phyloP scores from a whole-genome alignment of 2,888 invertebrate genomes.

The Ochropacha duplaris region DNA sequence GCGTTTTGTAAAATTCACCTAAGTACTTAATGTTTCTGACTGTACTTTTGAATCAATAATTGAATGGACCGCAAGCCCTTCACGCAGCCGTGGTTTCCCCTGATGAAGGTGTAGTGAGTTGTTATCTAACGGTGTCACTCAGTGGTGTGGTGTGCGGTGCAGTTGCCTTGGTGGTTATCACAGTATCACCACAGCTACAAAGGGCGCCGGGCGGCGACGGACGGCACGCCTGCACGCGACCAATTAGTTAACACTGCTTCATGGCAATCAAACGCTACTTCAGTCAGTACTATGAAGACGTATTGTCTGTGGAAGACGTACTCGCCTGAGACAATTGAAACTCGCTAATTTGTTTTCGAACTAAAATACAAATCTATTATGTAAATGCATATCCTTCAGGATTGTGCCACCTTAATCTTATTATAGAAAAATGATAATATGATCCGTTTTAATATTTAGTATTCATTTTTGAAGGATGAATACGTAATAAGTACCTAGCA shows the following conservation, averaged over 20 bases:
- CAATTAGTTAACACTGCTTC: constrained; percentile 51
- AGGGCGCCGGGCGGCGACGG: constrained; percentile 84
- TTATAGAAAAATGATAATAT: too few species aligned
- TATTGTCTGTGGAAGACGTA: too few species aligned
- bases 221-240: constrained; percentile 89
- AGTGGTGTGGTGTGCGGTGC: constrained; percentile 37
- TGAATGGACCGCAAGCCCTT: constrained; percentile 18
- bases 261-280: constrained; percentile 36
- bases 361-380: neutral
- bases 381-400: too few species aligned
- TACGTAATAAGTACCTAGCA: too few species aligned
- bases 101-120: constrained; percentile 40
- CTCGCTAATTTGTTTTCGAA: neutral
- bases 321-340: neutral
- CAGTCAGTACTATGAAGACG: constrained; percentile 16
- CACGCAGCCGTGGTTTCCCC: constrained; percentile 14
- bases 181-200: constrained; percentile 41
- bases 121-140: constrained; percentile 68
- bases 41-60: neutral
- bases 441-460: too few species aligned
- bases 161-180: constrained; percentile 46
- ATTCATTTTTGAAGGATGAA: too few species aligned
- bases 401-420: too few species aligned
- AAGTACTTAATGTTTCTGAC: too few species aligned
- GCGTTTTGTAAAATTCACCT: too few species aligned